Evolutionary conservation across 2,113 vertebrate species (phyloP).

Genomic region (Ceyx margarethae): DNA sequence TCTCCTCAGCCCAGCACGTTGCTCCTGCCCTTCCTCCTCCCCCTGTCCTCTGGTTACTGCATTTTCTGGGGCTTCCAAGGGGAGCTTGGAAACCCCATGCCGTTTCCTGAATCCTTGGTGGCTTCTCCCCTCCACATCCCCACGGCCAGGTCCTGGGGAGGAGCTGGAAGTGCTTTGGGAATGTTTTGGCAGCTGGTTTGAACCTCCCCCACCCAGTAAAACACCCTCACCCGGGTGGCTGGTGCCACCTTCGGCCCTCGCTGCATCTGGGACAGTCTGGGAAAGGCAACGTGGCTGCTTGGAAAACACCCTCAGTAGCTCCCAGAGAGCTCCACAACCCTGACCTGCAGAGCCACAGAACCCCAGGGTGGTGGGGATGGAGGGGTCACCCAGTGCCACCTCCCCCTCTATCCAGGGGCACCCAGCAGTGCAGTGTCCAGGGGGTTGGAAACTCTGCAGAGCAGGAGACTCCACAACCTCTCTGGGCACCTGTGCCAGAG

Average conservation of each 20-base stretch:
- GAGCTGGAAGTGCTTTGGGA: background rate
- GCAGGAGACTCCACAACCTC: too few relatives aligned
- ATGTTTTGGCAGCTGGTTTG: background rate
- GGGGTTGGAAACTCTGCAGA: too few relatives aligned
- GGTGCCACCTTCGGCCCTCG: background rate
- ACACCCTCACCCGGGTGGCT: background rate
- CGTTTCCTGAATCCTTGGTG: background rate
- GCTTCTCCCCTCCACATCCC: background rate
- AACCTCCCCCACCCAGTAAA: rapidly evolving
- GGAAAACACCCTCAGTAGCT: rapidly evolving
- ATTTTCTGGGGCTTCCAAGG: background rate
- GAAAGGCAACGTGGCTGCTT: background rate
- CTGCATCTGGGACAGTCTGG: background rate
- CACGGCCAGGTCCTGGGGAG: rapidly evolving
- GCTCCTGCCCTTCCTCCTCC: background rate
- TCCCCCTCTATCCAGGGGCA: too few relatives aligned
- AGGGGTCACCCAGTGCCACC: too few relatives aligned
- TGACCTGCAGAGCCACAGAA: background rate
- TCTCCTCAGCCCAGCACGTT: background rate
- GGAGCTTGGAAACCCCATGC: background rate
- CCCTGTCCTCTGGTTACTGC: background rate
- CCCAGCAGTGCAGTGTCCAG: too few relatives aligned
- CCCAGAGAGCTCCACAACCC: background rate
- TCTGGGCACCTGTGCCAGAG: too few relatives aligned
- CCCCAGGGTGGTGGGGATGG: too few relatives aligned